Evolutionary conservation across 1,140 invertebrate genomes (phyloP), one percentile per base, ranked within the genome.

Genomic region (Meloidogyne hapla): DNA sequence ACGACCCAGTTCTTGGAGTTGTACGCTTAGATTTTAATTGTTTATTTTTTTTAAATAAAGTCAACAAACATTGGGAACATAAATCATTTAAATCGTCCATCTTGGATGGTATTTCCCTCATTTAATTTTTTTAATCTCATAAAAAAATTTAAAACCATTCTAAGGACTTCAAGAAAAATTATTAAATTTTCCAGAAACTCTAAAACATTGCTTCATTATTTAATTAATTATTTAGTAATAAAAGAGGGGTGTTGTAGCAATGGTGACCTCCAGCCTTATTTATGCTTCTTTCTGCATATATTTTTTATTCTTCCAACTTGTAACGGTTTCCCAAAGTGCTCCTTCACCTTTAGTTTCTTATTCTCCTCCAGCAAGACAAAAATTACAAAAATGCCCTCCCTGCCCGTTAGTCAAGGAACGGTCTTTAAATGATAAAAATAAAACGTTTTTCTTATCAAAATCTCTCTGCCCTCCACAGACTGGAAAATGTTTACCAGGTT

Each of bases 381-480:
- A 56, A 56, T n/a, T 56, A 56, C 48, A 56, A 56, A 56, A 56
- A 56, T 56, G 48, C 48, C 48, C 48, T 56, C 48, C 48, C n/a
- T 56, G 48, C n/a, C 48, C 48, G 8, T 45, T 45, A 45, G 42
- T 45, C 13, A 56, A 56, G 5, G 48, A 56, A n/a, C n/a, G 1
- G 8, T 56, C 48, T 1, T 56, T 56, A 56, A 6, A 1, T 56
- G 48, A 10, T 42, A 42, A n/a, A 6, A 48, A 48, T 48, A 48
- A 48, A 5, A 1, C 15, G 1, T 42, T 42, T 18, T 1, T 56
- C n/a, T n/a, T n/a, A 5, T 56, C 48, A 56, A 56, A 56, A 56
- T 56, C 18, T 8, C 18, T n/a, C n/a, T 56, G 48, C n/a, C 48
- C 48, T 21, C 48, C 48, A 56, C n/a, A n/a, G n/a, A 56, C 18